Conservation (phyloP, 2,113 vertebrate species). For the Isurus oxyrinchus region DNA sequence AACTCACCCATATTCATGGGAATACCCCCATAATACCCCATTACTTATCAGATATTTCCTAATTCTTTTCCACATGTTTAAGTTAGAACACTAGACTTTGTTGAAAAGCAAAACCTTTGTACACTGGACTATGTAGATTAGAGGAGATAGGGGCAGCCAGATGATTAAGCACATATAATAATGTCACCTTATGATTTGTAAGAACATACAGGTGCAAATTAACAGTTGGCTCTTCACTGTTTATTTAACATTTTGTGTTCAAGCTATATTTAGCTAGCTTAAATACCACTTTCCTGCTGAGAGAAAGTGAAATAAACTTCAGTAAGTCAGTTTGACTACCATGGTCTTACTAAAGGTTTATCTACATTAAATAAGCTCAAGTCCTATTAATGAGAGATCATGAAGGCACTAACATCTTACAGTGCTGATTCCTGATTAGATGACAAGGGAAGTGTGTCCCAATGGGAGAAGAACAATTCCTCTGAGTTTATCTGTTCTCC, state of each 20-base stretch:
- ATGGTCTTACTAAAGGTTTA: background rate
- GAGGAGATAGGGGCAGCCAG: background rate
- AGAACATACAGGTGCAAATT: background rate
- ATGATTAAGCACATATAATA: background rate
- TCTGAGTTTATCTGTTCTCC: background rate
- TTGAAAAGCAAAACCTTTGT: background rate
- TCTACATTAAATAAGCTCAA: background rate
- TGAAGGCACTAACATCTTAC: background rate
- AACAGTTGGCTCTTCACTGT: background rate
- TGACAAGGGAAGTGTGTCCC: background rate
- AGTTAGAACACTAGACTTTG: background rate
- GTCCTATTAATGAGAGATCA: background rate
- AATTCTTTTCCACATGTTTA: background rate
- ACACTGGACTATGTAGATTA: background rate
- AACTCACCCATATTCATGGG: background rate
- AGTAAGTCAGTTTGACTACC: background rate
- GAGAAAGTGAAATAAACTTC: background rate
- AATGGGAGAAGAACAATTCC: background rate
- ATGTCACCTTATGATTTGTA: background rate
- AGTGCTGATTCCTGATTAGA: background rate
- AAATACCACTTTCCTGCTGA: background rate
- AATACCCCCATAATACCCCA: background rate
- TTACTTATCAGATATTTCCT: background rate
- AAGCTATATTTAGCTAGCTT: background rate
- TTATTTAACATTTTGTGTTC: background rate